phyloP scores from a whole-genome alignment of 2,797 vertebrate genomes.

The Tragelaphus eurycerus region DNA sequence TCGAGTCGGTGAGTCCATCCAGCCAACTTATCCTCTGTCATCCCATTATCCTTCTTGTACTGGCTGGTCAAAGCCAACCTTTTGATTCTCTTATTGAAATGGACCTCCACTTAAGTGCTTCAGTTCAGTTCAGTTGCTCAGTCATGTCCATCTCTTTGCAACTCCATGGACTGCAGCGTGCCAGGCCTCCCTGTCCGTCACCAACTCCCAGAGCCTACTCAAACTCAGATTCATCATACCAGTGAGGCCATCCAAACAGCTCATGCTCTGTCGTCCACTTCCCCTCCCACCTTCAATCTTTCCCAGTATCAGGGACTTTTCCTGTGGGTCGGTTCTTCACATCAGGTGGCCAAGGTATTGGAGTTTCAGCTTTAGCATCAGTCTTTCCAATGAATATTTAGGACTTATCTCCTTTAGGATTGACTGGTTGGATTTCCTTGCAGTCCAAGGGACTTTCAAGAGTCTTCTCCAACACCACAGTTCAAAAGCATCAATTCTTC shows the following conservation, averaged over 20 bases:
- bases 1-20: rapidly evolving
- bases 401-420: not conserved
- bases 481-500: not conserved
- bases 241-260: not conserved
- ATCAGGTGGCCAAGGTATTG: not conserved
- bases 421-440: not conserved
- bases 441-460: not conserved
- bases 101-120: not conserved
- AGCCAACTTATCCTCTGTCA: not conserved
- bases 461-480: not conserved
- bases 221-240: not conserved
- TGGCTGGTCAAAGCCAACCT: not conserved
- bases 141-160: not conserved
- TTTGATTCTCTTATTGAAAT: not conserved
- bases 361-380: not conserved
- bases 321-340: not conserved
- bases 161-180: not conserved
- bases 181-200: not conserved
- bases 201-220: not conserved
- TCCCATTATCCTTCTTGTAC: not conserved
- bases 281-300: not conserved
- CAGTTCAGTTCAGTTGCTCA: not conserved
- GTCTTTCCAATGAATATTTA: not conserved
- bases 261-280: not conserved
- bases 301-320: not conserved